Evolutionary conservation across 2,888 invertebrate genomes (phyloP), one percentile per base, ranked within the genome.

Genomic region (Ormyrus pomaceus): DNA sequence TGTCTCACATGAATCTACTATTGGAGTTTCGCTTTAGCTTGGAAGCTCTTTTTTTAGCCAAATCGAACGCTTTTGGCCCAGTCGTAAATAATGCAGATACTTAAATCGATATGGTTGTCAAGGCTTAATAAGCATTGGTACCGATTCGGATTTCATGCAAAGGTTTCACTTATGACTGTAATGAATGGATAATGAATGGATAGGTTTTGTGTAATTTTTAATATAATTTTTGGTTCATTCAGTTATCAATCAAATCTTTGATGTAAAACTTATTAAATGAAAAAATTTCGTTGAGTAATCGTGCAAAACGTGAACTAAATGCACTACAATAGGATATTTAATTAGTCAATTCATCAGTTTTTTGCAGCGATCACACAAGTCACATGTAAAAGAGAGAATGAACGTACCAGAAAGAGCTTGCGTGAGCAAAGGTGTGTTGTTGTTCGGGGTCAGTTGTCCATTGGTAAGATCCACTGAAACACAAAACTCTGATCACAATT

Each of bases 381-480:
- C 69, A 34, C 34, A 77, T 77, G 77, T 69, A 80, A 79, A 74
- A 79, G 51, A 70, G 45, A 56, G 50, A 74, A 70, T 76, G 69
- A 62, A 89, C 93, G 93, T 95, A 97, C 97, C 97, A 96, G 97
- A 97, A 92, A 97, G 94, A 91, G 97, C 97, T 94, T 97, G 97
- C 93, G 97, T 97, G 93, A 97, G 95, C 93, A 97, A 94, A 91
- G 97, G 97, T 91, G 97, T 97, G 93, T 97, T 97, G 95, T 97
- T 97, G 94, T 97, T 97, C 92, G 97, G 97, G 92, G 97, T 97
- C 92, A 97, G 95, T 93, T 97, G 97, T 92, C 97, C 97, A 93
- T 97, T 97, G 94, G 96, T 95, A 93, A 97, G 95, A 94, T 97
- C 97, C 95, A 97, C 97, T 97, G 94, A 92, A 95, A 94, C 93